These are phyloP conservation scores for Pararge aegeria DNA, from an alignment of 1,140 invertebrate species.

Conservation along the genomic window DNA sequence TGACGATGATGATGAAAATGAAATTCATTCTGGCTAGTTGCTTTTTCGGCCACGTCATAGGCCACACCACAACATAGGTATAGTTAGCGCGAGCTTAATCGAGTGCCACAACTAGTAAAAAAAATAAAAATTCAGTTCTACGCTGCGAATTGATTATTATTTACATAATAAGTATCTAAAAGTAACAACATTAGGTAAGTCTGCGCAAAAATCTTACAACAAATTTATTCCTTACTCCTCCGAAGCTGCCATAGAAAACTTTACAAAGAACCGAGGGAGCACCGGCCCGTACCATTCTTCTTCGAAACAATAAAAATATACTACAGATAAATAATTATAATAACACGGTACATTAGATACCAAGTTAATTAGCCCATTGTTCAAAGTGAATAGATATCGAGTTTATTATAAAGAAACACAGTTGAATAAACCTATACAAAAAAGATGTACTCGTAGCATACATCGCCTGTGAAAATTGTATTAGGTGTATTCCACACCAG, in stretches of 20 bases:
- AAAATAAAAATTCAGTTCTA: too few species aligned
- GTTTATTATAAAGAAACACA: conserved; percentile 47
- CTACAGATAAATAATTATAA: conserved; percentile 54
- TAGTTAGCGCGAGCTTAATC: too few species aligned
- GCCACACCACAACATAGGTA: too few species aligned
- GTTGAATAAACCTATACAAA: conserved; percentile 37
- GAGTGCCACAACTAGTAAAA: too few species aligned
- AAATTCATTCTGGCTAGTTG: too few species aligned
- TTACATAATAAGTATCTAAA: too few species aligned
- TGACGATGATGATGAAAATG: too few species aligned
- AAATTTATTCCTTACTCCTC: conserved; percentile 1
- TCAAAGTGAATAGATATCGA: conserved; percentile 54
- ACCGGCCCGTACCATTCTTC: conserved; percentile 30
- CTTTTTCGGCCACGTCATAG: too few species aligned
- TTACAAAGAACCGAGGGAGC: conserved; percentile 37
- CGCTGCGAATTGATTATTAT: too few species aligned
- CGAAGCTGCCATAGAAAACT: conserved; percentile 18
- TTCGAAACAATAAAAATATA: conserved; percentile 49
- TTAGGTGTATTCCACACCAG: conserved; percentile 15
- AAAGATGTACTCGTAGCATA: conserved; percentile 35
- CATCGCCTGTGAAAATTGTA: conserved; percentile 31
- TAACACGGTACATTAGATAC: conserved; percentile 59
- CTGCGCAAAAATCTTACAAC: background rate
- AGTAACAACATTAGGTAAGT: too few species aligned
- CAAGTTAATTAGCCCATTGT: conserved; percentile 69